Base-by-base conservation (phyloP, 2,113 vertebrate species). In the Chascanopsetta lugubris region DNA sequence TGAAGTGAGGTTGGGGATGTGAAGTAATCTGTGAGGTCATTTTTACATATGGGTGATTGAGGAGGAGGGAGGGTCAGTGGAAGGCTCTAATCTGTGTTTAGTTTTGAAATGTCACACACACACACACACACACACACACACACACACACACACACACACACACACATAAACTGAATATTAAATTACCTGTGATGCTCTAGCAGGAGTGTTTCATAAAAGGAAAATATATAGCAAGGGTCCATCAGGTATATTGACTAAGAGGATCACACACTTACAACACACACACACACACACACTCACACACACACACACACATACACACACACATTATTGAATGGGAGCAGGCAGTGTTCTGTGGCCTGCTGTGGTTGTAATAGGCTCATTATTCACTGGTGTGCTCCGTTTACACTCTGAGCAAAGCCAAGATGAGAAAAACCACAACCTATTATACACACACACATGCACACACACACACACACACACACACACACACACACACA, bases 321-420 rank as follows among this genome's bases (percentile, higher is more conserved):
- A 67, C 72, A 79, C 74, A 65, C 71, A 65, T 69, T 82, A 87
- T 87, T 82, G 86, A 85, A 77, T 84, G 62, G 75, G 69, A 75
- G 55, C 79, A 87, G 71, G 64, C 48, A 11, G 54, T 72, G 54
- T 69, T 72, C 62, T 68, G 67, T 70, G 59, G 61, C 81, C 72
- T 76, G 75, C 59, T 77, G 83, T 74, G 80, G 85, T 76, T 73
- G 46, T 86, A 86, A 88, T 86, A 85, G 80, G 73, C 83, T 86
- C 86, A 88, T 90, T 88, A 87, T 86, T 90, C 86, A 88, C 74
- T 43, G 5, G 59, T 78, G 66, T 60, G 54, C 66, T 65, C 62
- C 61, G 71, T 78, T 80, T 77, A 81, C 77, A 75, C 75, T 70
- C 69, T 54, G 74, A 70, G 70, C 54, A 51, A 69, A 80, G 69